Base-by-base conservation (phyloP, 2,797 vertebrate species). In the Paedocypris micromegethes region DNA sequence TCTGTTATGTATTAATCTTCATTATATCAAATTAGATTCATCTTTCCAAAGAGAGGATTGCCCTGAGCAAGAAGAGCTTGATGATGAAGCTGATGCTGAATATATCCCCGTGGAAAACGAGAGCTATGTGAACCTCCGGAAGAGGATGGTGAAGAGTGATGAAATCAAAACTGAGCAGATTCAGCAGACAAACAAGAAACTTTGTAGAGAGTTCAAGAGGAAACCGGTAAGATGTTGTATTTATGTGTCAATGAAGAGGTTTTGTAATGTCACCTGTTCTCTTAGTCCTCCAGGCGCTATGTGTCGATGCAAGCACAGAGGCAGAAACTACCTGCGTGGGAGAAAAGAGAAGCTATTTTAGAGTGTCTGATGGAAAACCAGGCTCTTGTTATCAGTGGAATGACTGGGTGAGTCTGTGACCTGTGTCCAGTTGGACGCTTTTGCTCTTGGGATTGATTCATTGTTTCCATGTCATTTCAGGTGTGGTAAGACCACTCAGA, bases 401-500 rank as follows among this genome's bases (percentile, higher is more conserved):
- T 96, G 97, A 99, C 97, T 0, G 97, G 97, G 97, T 99, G 85
- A 84, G 91, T 79, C 49, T 51, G 3, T 63, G 53, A 51, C 8
- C n/a, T 45, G 5, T 23, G 6, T 23, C 23, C 23, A 23, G 23
- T 23, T 23, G 23, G 23, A 23, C 23, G 23, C 23, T 23, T 23
- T 23, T 23, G 23, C 23, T 23, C 23, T 23, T 23, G 23, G 23
- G 23, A 23, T 23, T 1, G 23, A 23, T 42, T 51, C 0, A 52
- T 71, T 9, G 4, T 45, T 5, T 61, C 3, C 48, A 37, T 70
- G 40, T 53, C 4, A 63, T 42, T 38, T 38, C 72, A 99, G 97
- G 50, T 99, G 97, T 80, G 97, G 97, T 49, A 99, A 99, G 80
- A 98, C 96, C 42, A 99, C 97, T 52, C 97, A 99, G 87, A 93